These are phyloP conservation scores for Kryphioiulus occultus DNA, from an alignment of 2,888 invertebrate genomes.

Conservation along the genomic window DNA sequence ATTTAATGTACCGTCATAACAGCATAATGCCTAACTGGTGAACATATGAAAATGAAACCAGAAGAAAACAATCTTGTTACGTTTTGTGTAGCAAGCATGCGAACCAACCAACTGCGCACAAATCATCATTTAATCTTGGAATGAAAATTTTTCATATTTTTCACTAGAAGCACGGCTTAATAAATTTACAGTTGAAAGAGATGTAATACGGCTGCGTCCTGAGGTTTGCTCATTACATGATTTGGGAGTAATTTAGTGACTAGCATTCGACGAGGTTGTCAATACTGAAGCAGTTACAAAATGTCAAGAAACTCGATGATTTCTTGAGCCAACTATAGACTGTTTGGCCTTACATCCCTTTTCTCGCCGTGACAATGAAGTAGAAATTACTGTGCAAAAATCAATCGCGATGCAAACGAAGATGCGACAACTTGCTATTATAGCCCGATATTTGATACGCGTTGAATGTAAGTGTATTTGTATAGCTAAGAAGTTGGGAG, in stretches of 20 bases:
- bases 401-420: background rate
- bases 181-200: background rate
- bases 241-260: background rate
- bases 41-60: slow-evolving; percentile 31
- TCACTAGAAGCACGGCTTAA: background rate
- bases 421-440: background rate
- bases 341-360: background rate
- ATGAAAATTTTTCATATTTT: slow-evolving; percentile 14
- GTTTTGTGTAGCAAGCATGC: background rate
- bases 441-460: background rate
- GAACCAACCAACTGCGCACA: slow-evolving; percentile 2
- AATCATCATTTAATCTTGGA: slow-evolving; percentile 2
- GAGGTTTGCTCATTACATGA: background rate
- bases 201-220: background rate
- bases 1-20: slow-evolving; percentile 29
- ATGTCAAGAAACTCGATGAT: background rate
- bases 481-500: slow-evolving; percentile 17
- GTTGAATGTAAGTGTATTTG: background rate
- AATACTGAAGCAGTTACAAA: background rate
- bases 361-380: background rate
- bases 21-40: slow-evolving; percentile 29
- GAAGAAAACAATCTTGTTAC: slow-evolving; percentile 26
- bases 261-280: background rate
- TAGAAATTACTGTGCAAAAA: background rate
- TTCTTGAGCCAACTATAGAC: background rate